Conservation (phyloP, 2,113 vertebrate genomes). For the Gadus chalcogrammus region DNA sequence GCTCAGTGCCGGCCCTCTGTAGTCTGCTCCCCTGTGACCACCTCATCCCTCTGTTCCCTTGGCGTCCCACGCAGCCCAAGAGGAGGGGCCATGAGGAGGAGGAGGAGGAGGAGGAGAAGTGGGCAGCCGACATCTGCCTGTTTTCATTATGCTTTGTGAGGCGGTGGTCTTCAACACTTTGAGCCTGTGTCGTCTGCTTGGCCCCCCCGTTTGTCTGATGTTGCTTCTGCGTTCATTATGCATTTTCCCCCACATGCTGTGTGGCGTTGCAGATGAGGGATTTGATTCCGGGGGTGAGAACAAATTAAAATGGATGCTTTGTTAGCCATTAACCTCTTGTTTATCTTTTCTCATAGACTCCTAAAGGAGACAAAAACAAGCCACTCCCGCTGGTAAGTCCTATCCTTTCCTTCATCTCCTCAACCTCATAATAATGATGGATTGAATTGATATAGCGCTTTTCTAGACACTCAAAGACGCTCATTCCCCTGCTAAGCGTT, state of each 20-base stretch:
- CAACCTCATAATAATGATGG: too few species aligned
- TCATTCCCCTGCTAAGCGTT: neutral
- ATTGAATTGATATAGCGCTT: too few species aligned
- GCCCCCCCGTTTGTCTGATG: neutral
- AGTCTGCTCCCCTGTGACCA: too few species aligned
- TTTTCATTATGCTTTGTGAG: too few species aligned
- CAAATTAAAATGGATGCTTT: neutral
- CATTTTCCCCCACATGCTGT: neutral
- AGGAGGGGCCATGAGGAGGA: neutral
- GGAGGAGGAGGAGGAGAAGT: neutral
- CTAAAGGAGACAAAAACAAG: slow-evolving; percentile 49
- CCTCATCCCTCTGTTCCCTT: neutral
- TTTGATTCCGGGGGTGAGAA: neutral
- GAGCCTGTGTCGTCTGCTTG: too few species aligned
- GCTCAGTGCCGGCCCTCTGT: too few species aligned
- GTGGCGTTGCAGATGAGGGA: neutral
- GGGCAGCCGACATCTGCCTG: too few species aligned
- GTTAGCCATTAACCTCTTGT: neutral
- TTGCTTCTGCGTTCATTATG: neutral
- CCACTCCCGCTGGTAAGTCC: slow-evolving; percentile 43
- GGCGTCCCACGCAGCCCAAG: neutral
- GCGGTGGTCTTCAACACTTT: too few species aligned
- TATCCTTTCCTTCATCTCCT: neutral
- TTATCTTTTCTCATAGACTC: slow-evolving; percentile 18
- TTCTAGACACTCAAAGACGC: neutral